Percentiles rank a stretch among this genome's conserved stretches.
Conservation (phyloP, 2,797 vertebrate genomes). For the Chaetodon trifasciatus region DNA sequence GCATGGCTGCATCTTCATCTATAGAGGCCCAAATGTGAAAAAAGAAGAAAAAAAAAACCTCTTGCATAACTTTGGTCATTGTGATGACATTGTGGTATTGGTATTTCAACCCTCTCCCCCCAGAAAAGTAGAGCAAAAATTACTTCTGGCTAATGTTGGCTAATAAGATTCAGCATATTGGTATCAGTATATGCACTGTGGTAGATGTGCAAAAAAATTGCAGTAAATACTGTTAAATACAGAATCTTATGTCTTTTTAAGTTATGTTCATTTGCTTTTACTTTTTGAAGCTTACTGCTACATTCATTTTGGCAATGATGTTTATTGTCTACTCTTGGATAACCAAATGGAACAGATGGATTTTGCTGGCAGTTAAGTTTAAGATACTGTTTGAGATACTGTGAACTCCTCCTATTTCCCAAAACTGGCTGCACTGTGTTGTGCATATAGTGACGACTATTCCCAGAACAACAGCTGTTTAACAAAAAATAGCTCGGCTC, state of each 20-base stretch:
- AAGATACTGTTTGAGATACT: neutral
- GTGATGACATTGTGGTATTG: slow-evolving; percentile 29
- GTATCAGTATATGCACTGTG: neutral
- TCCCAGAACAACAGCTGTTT: slow-evolving; percentile 22
- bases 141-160: neutral
- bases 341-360: neutral
- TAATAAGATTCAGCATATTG: neutral
- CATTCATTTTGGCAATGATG: neutral
- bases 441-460: neutral
- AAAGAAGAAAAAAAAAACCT: slow-evolving; percentile 30
- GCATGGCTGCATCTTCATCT: slow-evolving; percentile 61
- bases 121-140: neutral
- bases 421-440: neutral
- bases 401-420: neutral
- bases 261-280: neutral
- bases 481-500: slow-evolving; percentile 29
- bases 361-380: slow-evolving; percentile 15
- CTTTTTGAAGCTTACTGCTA: neutral
- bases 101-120: slow-evolving; percentile 1
- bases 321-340: neutral
- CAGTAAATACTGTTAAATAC: neutral
- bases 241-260: neutral
- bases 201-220: neutral
- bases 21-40: slow-evolving; percentile 41
- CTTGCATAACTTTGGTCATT: slow-evolving; percentile 31